Base-by-base conservation (phyloP, 2,888 invertebrate species). In the Alloplasta piceator region DNA sequence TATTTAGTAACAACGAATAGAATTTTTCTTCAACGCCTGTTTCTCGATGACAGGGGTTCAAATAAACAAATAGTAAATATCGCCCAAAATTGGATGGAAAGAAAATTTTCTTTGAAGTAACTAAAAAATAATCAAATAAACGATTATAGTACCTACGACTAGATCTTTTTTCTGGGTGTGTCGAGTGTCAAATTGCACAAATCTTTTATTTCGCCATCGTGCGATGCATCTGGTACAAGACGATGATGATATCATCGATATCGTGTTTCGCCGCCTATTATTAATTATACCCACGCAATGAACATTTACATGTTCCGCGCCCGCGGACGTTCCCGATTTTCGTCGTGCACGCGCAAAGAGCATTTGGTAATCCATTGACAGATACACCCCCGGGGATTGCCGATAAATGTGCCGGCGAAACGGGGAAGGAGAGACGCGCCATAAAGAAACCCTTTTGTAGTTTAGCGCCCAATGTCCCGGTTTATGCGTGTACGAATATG, bases 371-470 rank as follows among this genome's bases (percentile, higher is more conserved):
- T 84, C 82, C 77, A 82, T 79, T 80, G 74, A 73, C 79, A 58
- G 78, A 66, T 73, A 68, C 55, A 74, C 66, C 74, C 64, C 71
- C 7, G 56, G 78, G 77, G 70, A 60, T 50, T 64, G 10, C 7
- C n/a, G 61, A 68, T 75, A 52, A 41, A 16, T 67, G 60, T 39
- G 38, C n/a, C 12, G 48, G 41, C 46, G 52, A 50, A 39, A 6
- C n/a, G 14, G 12, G 14, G 52, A 52, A 12, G 41, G 43, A 55
- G 12, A 38, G 41, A 50, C 26, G 0, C 12, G n/a, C 26, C 16
- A 87, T 88, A 86, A 87, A 86, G 88, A 89, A 91, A 90, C 91
- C 91, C 91, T 90, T 91, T 91, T 90, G 89, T 90, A 85, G 86
- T 86, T 78, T 83, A 85, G 89, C 84, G 89, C 82, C 88, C 12